Evolutionary conservation across 1,140 invertebrate species (phyloP).

Genomic region (Adelges cooleyi): DNA sequence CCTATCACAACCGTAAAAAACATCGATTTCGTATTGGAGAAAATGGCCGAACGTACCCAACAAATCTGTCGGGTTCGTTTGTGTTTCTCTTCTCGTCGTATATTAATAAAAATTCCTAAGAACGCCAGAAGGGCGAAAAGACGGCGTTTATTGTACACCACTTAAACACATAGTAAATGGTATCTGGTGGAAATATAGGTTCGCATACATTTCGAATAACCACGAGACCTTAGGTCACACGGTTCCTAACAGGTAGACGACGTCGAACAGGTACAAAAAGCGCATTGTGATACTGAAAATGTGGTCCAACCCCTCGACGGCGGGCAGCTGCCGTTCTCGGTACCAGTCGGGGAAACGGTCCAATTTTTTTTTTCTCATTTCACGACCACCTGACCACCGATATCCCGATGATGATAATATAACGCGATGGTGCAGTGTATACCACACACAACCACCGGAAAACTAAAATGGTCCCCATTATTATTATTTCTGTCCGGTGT

Average conservation of each 20-base stretch:
- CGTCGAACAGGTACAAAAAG: slow-evolving; percentile 15
- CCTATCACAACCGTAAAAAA: no score
- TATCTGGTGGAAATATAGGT: background rate
- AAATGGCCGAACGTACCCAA: no score
- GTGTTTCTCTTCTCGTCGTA: no score
- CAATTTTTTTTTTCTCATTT: slow-evolving; percentile 21
- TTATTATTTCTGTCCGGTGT: background rate
- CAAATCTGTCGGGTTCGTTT: no score
- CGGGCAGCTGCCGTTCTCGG: slow-evolving; percentile 16
- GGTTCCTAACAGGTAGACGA: slow-evolving; percentile 9
- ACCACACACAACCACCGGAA: no score
- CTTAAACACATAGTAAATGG: background rate
- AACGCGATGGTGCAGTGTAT: no score
- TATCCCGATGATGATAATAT: no score
- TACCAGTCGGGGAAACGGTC: slow-evolving; percentile 17
- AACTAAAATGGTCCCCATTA: no score
- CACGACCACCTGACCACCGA: background rate
- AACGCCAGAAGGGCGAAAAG: background rate
- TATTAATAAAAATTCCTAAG: no score
- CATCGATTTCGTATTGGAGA: no score
- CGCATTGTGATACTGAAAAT: slow-evolving; percentile 24
- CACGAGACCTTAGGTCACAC: background rate
- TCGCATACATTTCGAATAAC: background rate
- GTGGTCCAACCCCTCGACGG: slow-evolving; percentile 23
- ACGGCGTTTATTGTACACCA: background rate